Evolutionary conservation across 2,888 invertebrate genomes (phyloP), one percentile per base, ranked within the genome.

Genomic region (Tipula unca): DNA sequence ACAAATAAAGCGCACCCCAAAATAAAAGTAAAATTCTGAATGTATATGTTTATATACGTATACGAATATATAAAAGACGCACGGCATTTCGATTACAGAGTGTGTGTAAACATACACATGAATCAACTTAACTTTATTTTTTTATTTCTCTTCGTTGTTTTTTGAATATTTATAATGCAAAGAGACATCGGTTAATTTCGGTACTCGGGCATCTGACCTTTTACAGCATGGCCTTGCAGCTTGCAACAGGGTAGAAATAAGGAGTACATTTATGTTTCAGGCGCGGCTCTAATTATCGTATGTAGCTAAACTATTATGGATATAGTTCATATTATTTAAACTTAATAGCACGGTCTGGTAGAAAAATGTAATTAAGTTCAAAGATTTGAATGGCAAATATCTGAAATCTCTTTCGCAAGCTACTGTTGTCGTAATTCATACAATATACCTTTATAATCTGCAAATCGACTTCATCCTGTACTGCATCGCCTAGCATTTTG

Each of bases 171-270:
- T 69, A 29, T 83, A 32, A 83, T 8, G 5, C 6, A 32, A 32
- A 35, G 17, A n/a, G 17, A 83, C 35, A 32, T 83, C 83, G 32
- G 83, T 83, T n/a, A 83, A 32, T 83, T 83, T 83, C 83, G 83
- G 29, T 83, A 83, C 17, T 83, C 83, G 83, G 83, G 83, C 83
- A 83, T 83, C 83, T 83, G 32, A 83, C 83, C 83, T 83, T 82
- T 83, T 83, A 83, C 83, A 83, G 29, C 83, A 35, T 83, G 83
- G 32, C 83, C 83, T 83, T 83, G 83, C 83, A 32, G 32, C 83
- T 83, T 83, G 32, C 35, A 35, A 6, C 29, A 83, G 83, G 32
- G 32, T 83, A 32, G 83, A n/a, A 83, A 17, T 29, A n/a, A 83
- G 35, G 83, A 83, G 35, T 5, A 32, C 3, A 32, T 3, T 32